Evolutionary conservation across 2,113 vertebrate species (phyloP).

Genomic region (Catharus fuscescens): DNA sequence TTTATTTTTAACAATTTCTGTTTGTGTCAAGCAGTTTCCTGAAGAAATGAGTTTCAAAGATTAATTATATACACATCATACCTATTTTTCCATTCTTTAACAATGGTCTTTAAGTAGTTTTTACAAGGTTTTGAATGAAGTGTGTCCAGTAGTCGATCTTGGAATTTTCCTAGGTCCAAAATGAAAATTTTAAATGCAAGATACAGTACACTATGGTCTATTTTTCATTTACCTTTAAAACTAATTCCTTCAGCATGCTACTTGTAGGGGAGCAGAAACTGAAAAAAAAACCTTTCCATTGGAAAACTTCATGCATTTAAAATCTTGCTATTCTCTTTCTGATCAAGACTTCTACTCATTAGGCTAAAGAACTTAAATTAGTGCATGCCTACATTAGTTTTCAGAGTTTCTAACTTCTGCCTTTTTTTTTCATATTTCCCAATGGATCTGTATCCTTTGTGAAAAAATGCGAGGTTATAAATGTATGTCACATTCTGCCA

Average conservation of each 20-base stretch:
- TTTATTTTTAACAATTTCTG: not conserved
- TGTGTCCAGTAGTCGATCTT: not conserved
- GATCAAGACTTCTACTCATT: not conserved
- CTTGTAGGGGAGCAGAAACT: not conserved
- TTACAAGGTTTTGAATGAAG: not conserved
- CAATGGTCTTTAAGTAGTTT: not conserved
- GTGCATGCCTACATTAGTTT: not conserved
- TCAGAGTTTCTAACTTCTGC: not conserved
- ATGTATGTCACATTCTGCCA: not conserved
- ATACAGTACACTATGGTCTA: not conserved
- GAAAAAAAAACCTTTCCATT: not conserved
- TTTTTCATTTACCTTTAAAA: not conserved
- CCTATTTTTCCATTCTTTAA: not conserved
- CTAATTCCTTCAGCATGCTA: not conserved
- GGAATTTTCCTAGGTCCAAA: not conserved
- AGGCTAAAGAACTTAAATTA: not conserved
- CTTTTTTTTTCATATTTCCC: not conserved
- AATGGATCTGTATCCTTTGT: not conserved
- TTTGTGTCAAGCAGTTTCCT: not conserved
- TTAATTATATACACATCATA: not conserved
- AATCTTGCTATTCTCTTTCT: not conserved
- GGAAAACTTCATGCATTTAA: not conserved
- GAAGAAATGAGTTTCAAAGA: not conserved
- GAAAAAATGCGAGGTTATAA: rapidly evolving
- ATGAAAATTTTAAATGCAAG: not conserved